Base-by-base conservation (phyloP, 2,888 invertebrate species). In the Notodonta dromedarius region DNA sequence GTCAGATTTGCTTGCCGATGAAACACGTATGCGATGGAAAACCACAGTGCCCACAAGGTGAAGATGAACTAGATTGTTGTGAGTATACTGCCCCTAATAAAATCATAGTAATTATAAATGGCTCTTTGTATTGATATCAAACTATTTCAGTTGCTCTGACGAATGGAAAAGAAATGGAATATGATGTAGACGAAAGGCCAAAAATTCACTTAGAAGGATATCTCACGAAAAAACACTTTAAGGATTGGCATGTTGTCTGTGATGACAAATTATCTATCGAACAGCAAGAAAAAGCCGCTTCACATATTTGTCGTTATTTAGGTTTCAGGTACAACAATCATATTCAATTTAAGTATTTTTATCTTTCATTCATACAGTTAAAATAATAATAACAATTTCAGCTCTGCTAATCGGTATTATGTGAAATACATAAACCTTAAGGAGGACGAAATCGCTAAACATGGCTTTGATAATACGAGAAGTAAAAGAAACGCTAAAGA, bases 1-100 rank as follows among this genome's bases (percentile, higher is more conserved):
- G 96, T 78, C 94, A 94, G 79, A 88, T 85, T 42, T 98, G 97
- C 77, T 86, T 97, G 61, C 90, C 95, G 0, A 77, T 85, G 11
- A 80, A 88, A 51, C 91, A 94, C 67, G 94, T 94, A 16, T 98
- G 98, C 79, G 95, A 98, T 84, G 94, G 94, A 40, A 84, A 80
- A 54, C 73, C 87, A 1, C 96, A 97, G 71, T 97, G 97, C 80
- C 89, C 90, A 16, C 86, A 94, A 69, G 94, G 94, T 39, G 97
- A 97, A 88, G 98, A 98, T 80, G 98, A 98, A 92, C 79, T 94
- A 58, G 95, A 97, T 82, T 98, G 98, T 82, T 95, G 97, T 97
- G 87, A 95, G 96, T 87, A 64, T 57, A 39, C 46, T 46, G 13
- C 7, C 5, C n/a, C 5, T 46, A 46, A 46, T 5, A 46, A 13